Base-by-base conservation (phyloP, 1,140 invertebrate species). In the Hyles euphorbiae region DNA sequence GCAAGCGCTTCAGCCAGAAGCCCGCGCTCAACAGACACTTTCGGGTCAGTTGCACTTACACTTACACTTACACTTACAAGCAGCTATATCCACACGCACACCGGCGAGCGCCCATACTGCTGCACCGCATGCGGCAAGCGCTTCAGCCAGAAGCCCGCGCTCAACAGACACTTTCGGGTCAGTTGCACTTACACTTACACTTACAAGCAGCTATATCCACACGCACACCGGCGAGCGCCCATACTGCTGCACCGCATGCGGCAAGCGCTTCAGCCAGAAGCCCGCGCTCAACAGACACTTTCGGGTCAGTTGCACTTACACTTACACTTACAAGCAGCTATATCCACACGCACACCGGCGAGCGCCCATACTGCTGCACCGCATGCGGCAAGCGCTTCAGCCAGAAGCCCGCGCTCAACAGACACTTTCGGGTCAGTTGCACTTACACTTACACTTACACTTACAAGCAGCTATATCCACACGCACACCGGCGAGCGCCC, bases 141-240 rank as follows among this genome's bases (percentile, higher is more conserved):
- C 3, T 84, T 86, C 69, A 65, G 56, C 0, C 82, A 86, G 67
- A 73, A 73, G 11, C 74, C 79, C 0, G 76, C 78, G 40, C 68
- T 83, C 6, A 81, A 71, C 51, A 53, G 76, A 22, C 22, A 22
- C 22, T 22, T 22, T 22, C 22, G 22, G 22, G 22, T 22, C 22
- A 22, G 22, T 22, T 22, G 22, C 22, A 22, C 22, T 22, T 22
- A 22, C 22, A 22, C 22, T 22, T n/a, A n/a, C n/a, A n/a, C n/a
- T n/a, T 22, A 22, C 22, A 22, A 22, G 22, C 22, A 22, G 22
- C 22, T 22, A 22, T 22, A 22, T 22, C 22, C 22, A 22, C 33
- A 64, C 62, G 5, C 62, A 64, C 48, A 64, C 62, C 8, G 62
- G 62, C 2, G 62, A 64, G 49, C 47, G 50, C 5, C 62, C 62